phyloP scores from a whole-genome alignment of 2,888 invertebrate species.

The Galeopsomyia nigrocyanea region DNA sequence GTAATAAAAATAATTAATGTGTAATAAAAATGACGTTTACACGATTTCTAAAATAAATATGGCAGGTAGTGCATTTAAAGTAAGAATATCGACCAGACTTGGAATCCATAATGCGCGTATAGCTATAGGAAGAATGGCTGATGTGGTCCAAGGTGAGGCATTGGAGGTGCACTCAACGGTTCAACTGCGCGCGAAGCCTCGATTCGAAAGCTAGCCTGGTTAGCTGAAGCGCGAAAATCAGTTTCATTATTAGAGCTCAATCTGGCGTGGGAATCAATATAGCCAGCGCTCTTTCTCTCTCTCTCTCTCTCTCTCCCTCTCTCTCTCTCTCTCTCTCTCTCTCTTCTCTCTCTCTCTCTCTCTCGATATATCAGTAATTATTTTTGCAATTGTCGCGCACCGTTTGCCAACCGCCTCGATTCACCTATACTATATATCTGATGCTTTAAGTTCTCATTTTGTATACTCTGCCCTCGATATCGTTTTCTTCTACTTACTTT shows the following conservation, averaged over 20 bases:
- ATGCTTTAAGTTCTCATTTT: neutral
- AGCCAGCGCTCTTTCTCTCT: slow-evolving; percentile 29
- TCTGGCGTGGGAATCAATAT: slow-evolving; percentile 57
- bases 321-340: too few relatives aligned
- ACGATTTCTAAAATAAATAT: too few relatives aligned
- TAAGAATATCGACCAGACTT: too few relatives aligned
- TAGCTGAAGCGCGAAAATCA: slow-evolving; percentile 65
- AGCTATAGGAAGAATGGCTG: slow-evolving; percentile 52
- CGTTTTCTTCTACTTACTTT: too few relatives aligned
- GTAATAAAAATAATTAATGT: too few relatives aligned
- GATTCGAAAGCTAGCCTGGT: slow-evolving; percentile 62
- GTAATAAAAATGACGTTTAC: too few relatives aligned
- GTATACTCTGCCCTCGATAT: too few relatives aligned
- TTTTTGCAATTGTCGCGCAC: slow-evolving; percentile 42
- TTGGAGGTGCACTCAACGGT: slow-evolving; percentile 58
- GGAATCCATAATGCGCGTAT: neutral
- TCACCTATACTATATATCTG: slow-evolving; percentile 24
- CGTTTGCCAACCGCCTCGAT: slow-evolving; percentile 22
- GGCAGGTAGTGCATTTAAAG: too few relatives aligned
- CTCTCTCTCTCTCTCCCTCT: too few relatives aligned
- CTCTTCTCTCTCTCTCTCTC: too few relatives aligned
- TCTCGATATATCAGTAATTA: slow-evolving; percentile 57
- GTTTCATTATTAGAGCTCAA: slow-evolving; percentile 61
- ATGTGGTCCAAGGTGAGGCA: slow-evolving; percentile 63
- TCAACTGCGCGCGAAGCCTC: slow-evolving; percentile 63